phyloP scores from a whole-genome alignment of 2,888 invertebrate genomes.

The Campoletis raptor region DNA sequence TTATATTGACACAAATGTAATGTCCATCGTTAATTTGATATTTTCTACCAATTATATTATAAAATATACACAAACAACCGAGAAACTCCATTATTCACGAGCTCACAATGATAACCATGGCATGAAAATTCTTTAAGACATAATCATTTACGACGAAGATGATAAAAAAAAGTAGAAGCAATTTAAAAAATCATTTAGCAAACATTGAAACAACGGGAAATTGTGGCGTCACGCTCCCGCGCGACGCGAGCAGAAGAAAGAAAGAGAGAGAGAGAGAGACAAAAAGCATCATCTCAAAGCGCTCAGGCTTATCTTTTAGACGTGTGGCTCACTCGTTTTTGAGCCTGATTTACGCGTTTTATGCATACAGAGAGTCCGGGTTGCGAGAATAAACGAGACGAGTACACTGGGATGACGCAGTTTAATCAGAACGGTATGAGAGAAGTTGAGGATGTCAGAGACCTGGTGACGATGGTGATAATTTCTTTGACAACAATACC shows the following conservation, averaged over 20 bases:
- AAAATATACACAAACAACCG: background rate
- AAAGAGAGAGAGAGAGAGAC: slow-evolving; percentile 51
- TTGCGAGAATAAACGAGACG: slow-evolving; percentile 47
- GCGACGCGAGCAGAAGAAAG: slow-evolving; percentile 47
- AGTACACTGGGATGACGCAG: slow-evolving; percentile 55
- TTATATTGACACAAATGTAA: background rate
- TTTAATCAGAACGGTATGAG: slow-evolving; percentile 42
- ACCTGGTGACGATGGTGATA: slow-evolving; percentile 56
- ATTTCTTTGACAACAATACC: slow-evolving; percentile 69
- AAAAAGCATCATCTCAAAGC: slow-evolving; percentile 47
- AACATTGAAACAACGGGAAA: slow-evolving; percentile 72
- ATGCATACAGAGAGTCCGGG: slow-evolving; percentile 70
- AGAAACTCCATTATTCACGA: background rate
- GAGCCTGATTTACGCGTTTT: slow-evolving; percentile 83
- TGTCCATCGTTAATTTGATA: background rate
- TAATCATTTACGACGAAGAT: slow-evolving; percentile 23
- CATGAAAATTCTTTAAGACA: background rate
- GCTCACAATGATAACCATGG: background rate
- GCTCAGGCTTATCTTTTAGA: slow-evolving; percentile 80
- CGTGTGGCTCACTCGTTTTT: slow-evolving; percentile 72
- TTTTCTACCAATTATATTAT: background rate
- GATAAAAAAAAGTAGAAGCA: slow-evolving; percentile 35
- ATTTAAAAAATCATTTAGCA: slow-evolving; percentile 79
- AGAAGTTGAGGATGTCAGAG: slow-evolving; percentile 50
- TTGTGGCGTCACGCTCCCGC: slow-evolving; percentile 36